A percentile compares a stretch with the other conserved stretches of the same genome.
Conservation (phyloP, 2,888 invertebrate genomes). For the Ephialtes manifestator region DNA sequence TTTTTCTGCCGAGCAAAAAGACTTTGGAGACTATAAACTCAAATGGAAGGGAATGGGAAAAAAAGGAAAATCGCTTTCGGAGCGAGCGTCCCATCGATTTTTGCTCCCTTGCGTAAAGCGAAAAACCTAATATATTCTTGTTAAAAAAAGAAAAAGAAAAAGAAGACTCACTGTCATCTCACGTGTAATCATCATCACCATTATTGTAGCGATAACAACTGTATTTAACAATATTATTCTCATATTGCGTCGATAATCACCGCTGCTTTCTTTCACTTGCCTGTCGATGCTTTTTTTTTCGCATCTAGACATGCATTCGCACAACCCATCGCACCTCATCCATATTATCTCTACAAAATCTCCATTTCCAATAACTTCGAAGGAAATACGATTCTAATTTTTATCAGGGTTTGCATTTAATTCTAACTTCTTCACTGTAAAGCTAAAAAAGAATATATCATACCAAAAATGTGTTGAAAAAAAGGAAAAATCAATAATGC, state of each 20-base stretch:
- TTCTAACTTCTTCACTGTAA: too few relatives aligned
- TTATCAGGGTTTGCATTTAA: not conserved
- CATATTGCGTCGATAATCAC: constrained; percentile 70
- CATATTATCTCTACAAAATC: not conserved
- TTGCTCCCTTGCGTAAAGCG: constrained; percentile 43
- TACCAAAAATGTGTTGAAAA: too few relatives aligned
- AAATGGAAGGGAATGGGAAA: constrained; percentile 24
- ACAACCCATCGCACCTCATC: not conserved
- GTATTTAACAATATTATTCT: constrained; percentile 75
- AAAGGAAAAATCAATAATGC: too few relatives aligned
- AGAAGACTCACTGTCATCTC: constrained; percentile 68
- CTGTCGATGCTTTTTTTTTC: constrained; percentile 54
- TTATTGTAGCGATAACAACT: constrained; percentile 73
- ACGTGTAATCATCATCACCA: constrained; percentile 75
- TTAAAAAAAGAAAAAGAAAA: constrained; percentile 69
- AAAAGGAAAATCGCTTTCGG: constrained; percentile 22
- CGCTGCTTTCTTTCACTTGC: constrained; percentile 26
- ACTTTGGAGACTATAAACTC: constrained; percentile 28
- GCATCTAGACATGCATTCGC: not conserved
- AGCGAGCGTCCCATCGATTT: constrained; percentile 44
- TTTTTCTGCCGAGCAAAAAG: constrained; percentile 42
- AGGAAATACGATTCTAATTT: not conserved
- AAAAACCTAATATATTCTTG: constrained; percentile 81
- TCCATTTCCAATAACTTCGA: not conserved
- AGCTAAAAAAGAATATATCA: too few relatives aligned